Percentiles rank a stretch among this genome's conserved stretches.
Conservation (phyloP, 2,113 vertebrate species). For the Plecturocebus donacophilus region DNA sequence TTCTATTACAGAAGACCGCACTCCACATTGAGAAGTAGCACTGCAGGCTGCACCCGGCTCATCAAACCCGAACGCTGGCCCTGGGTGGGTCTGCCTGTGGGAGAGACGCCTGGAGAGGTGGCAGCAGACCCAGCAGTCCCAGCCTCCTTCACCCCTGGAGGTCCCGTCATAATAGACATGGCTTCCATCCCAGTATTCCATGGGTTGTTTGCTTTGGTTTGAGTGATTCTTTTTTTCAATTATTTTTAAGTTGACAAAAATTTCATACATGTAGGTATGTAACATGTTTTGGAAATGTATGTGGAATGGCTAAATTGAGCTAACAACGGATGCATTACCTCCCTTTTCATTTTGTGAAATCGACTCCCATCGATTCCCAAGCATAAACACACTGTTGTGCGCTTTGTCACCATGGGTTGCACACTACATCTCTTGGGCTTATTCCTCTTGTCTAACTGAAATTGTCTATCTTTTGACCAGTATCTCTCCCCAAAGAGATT, state of each 20-base stretch:
- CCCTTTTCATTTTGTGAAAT: not conserved
- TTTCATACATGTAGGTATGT: not conserved
- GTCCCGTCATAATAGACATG: fast-evolving
- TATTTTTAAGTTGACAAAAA: not conserved
- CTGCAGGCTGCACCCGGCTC: not conserved
- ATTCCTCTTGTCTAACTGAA: not conserved
- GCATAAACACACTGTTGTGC: too few relatives aligned
- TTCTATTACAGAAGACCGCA: not conserved
- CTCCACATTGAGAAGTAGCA: not conserved
- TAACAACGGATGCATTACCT: not conserved
- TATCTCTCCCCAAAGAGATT: not conserved
- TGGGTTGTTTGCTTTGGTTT: not conserved
- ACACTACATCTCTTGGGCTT: not conserved
- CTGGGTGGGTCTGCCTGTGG: not conserved
- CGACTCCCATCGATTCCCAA: not conserved
- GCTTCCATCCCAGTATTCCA: not conserved
- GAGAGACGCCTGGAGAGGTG: not conserved
- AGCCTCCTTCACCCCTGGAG: not conserved
- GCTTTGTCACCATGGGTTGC: not conserved
- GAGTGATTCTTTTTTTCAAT: not conserved
- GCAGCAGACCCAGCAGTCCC: too few relatives aligned
- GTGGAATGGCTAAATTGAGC: not conserved
- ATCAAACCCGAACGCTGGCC: not conserved
- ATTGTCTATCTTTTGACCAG: not conserved
- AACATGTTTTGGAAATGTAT: not conserved